A percentile compares a stretch with the other conserved stretches of the same genome.
Evolutionary conservation across 1,140 invertebrate genomes (phyloP).

Genomic region (Drosophila varians): DNA sequence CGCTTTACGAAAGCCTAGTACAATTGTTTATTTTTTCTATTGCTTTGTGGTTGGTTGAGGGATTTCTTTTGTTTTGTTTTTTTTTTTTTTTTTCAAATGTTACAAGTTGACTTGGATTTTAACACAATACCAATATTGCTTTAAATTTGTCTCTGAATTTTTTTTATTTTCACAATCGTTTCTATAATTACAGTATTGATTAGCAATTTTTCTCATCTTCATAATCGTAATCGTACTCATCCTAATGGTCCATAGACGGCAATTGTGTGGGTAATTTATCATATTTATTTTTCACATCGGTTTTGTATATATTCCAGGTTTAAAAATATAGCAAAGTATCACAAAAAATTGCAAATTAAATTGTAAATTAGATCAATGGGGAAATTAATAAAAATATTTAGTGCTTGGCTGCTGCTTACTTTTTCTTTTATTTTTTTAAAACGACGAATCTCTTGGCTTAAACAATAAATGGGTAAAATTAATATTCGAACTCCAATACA

Average conservation of each 20-base stretch:
- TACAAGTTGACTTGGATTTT: constrained; percentile 67
- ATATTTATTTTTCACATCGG: constrained; percentile 41
- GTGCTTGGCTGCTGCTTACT: constrained; percentile 26
- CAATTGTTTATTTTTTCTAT: constrained; percentile 72
- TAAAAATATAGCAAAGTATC: constrained; percentile 82
- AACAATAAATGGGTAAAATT: constrained; percentile 57
- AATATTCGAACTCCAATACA: constrained; percentile 75
- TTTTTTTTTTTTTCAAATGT: constrained; percentile 57
- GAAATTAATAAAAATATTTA: constrained; percentile 54
- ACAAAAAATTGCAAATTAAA: constrained; percentile 82
- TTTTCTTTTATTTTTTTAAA: constrained; percentile 23
- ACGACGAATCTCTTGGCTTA: constrained; percentile 64
- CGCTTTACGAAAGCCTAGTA: constrained; percentile 72
- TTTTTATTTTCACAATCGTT: constrained; percentile 27
- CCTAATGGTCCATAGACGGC: constrained; percentile 37
- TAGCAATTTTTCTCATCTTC: constrained; percentile 25
- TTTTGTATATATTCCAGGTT: constrained; percentile 66
- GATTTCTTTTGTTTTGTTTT: constrained; percentile 32
- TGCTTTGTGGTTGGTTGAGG: constrained; percentile 57
- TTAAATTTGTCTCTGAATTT: constrained; percentile 39
- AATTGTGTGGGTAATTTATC: constrained; percentile 26
- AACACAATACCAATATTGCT: constrained; percentile 73
- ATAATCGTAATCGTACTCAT: constrained; percentile 23
- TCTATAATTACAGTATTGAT: constrained; percentile 53
- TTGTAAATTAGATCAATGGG: constrained; percentile 76